phyloP scores from a whole-genome alignment of 2,888 invertebrate species.

The Brenthis hecate region DNA sequence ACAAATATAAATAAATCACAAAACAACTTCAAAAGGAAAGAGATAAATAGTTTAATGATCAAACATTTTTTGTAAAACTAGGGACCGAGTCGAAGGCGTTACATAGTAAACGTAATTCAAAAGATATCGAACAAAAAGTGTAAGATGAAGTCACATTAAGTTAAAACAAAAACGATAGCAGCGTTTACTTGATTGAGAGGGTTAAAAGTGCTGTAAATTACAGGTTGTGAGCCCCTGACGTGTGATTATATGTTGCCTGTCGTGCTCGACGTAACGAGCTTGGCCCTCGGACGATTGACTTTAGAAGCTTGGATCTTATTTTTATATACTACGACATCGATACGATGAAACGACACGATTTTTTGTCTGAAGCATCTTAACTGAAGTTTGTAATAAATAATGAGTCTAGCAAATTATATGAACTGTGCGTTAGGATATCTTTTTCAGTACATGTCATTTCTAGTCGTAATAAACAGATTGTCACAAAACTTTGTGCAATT shows the following conservation, averaged over 20 bases:
- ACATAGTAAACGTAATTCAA: constrained; percentile 13
- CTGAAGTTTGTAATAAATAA: too few relatives aligned
- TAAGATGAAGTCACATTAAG: constrained; percentile 41
- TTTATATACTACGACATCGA: constrained; percentile 27
- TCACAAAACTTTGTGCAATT: too few relatives aligned
- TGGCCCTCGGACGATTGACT: constrained; percentile 34
- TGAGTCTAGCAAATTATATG: too few relatives aligned
- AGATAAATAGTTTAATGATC: too few relatives aligned
- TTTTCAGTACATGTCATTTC: too few relatives aligned
- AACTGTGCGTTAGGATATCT: too few relatives aligned
- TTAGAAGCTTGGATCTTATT: constrained; percentile 21
- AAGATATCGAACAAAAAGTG: constrained; percentile 31
- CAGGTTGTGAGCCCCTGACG: constrained; percentile 42
- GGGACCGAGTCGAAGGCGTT: not conserved
- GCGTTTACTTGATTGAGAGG: constrained; percentile 48
- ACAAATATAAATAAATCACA: too few relatives aligned
- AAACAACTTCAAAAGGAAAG: too few relatives aligned
- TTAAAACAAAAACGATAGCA: constrained; percentile 40
- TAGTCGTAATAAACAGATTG: too few relatives aligned
- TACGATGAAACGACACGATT: constrained; percentile 13
- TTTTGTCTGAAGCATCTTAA: too few relatives aligned
- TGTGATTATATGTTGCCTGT: constrained; percentile 46
- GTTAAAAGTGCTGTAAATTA: constrained; percentile 51
- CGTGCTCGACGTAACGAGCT: constrained; percentile 47
- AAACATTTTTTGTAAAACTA: too few relatives aligned